These are phyloP conservation scores for Equus quagga DNA, from an alignment of 2,113 vertebrate genomes.

Conservation along the genomic window DNA sequence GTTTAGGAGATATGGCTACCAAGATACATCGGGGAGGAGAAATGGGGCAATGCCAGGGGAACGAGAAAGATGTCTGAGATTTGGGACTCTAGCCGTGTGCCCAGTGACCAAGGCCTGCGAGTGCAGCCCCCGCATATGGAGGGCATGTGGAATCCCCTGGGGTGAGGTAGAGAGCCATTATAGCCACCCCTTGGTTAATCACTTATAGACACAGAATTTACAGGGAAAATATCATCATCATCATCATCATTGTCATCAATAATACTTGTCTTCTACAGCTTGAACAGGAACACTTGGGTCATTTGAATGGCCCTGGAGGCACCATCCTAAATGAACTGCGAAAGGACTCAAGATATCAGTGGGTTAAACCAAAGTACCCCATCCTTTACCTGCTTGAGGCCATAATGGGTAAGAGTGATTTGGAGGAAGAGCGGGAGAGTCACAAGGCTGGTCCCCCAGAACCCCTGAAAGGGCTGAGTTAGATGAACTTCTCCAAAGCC, in stretches of 20 bases:
- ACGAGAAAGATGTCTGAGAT: neutral
- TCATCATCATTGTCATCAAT: neutral
- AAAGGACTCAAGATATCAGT: accelerated
- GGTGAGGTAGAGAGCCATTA: neutral
- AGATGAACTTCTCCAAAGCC: neutral
- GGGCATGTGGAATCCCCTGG: neutral
- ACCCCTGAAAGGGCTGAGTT: accelerated
- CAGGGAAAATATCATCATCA: neutral
- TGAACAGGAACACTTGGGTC: neutral
- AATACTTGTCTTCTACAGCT: neutral
- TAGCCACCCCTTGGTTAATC: neutral
- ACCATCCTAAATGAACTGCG: neutral
- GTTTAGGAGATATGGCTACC: accelerated
- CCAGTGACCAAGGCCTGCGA: neutral
- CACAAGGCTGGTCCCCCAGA: neutral
- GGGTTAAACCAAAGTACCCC: accelerated
- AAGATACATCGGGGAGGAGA: neutral
- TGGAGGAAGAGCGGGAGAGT: neutral
- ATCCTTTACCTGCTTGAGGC: constrained; percentile 42
- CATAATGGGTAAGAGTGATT: constrained; percentile 39
- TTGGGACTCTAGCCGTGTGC: neutral
- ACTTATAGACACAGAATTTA: neutral
- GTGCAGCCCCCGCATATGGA: neutral
- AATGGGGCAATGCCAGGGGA: too few relatives aligned
- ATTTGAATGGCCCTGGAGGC: neutral